Conservation (phyloP, 2,113 vertebrate genomes). For the Malurus cyaneus region DNA sequence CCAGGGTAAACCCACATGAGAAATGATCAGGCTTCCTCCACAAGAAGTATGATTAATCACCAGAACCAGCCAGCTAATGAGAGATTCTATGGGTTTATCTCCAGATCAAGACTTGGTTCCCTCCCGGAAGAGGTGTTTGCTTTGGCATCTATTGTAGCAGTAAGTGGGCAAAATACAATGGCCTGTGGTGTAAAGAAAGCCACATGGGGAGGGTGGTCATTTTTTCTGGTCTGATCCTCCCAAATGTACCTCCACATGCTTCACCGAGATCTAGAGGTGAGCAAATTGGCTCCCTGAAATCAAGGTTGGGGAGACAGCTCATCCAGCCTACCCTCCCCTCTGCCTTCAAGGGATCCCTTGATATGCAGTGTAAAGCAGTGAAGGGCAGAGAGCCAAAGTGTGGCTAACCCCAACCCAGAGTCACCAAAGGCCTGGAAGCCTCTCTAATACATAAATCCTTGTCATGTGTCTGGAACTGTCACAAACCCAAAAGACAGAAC, state of each 20-base stretch:
- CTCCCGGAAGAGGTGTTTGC: neutral
- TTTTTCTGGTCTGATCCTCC: neutral
- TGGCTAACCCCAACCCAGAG: neutral
- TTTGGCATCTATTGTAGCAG: neutral
- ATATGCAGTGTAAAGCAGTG: neutral
- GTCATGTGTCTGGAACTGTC: neutral
- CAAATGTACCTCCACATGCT: neutral
- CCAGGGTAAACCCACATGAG: slow-evolving; percentile 36
- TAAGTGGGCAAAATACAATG: slow-evolving; percentile 9
- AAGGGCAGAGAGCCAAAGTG: neutral
- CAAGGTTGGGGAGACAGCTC: neutral
- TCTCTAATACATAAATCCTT: neutral
- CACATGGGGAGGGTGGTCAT: neutral
- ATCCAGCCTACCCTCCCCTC: neutral
- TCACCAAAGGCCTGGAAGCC: neutral
- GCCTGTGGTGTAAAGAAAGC: neutral
- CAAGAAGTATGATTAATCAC: slow-evolving; percentile 10
- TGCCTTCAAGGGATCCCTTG: neutral
- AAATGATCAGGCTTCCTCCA: slow-evolving; percentile 20
- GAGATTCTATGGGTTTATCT: neutral
- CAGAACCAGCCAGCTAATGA: neutral
- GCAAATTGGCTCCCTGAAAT: neutral
- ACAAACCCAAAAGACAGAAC: neutral
- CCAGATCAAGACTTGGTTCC: slow-evolving; percentile 17
- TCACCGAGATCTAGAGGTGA: neutral